phyloP scores from a whole-genome alignment of 2,797 vertebrate species.

The Alauda arvensis region DNA sequence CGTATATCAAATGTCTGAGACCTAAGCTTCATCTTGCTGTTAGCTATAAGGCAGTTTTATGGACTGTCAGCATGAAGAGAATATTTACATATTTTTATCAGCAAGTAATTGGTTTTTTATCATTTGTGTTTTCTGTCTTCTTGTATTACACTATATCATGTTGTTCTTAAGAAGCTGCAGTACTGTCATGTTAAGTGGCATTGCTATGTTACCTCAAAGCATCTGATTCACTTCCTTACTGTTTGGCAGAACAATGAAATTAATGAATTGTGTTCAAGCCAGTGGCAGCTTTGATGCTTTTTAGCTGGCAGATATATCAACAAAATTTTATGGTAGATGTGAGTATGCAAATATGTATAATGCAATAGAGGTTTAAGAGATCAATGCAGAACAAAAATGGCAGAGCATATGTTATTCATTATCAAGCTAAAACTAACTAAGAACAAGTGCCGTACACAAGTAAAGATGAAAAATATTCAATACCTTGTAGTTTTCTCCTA shows the following conservation, averaged over 20 bases:
- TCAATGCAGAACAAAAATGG: not conserved
- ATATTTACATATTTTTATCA: slow-evolving; percentile 54
- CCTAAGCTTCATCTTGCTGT: not conserved
- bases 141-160: slow-evolving; percentile 23
- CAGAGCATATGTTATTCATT: not conserved
- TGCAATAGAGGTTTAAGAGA: not conserved
- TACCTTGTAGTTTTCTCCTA: not conserved
- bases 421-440: not conserved
- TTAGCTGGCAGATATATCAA: not conserved
- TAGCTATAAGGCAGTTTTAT: slow-evolving; percentile 12
- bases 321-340: not conserved
- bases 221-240: slow-evolving; percentile 32
- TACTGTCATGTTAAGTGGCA: slow-evolving; percentile 5
- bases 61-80: not conserved
- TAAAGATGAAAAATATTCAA: not conserved
- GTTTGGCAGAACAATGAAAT: slow-evolving; percentile 17
- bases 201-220: not conserved
- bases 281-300: not conserved
- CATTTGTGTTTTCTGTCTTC: slow-evolving; percentile 41
- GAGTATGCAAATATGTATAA: not conserved
- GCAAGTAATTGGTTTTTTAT: slow-evolving; percentile 40
- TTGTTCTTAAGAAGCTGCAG: not conserved
- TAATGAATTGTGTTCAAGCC: slow-evolving; percentile 13
- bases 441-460: not conserved
- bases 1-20: not conserved